A percentile compares a stretch with the other conserved stretches of the same genome.
Evolutionary conservation across 2,888 invertebrate species (phyloP).

Genomic region (Euplexia lucipara): DNA sequence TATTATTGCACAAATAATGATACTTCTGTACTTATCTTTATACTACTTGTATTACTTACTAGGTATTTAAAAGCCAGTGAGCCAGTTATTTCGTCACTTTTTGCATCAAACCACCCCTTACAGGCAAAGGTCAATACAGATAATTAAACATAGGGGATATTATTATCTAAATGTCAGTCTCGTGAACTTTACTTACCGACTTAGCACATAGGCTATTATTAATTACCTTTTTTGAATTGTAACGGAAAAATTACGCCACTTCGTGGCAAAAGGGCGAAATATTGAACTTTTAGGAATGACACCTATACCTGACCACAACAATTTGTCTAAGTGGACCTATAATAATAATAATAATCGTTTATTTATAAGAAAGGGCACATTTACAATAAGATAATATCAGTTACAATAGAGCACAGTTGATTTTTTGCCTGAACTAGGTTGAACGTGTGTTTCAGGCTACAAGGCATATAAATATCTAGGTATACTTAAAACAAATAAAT

Average conservation of each 20-base stretch:
- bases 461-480: too few species aligned
- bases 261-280: background rate
- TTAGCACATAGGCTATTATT: slow-evolving; percentile 19
- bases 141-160: slow-evolving; percentile 46
- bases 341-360: too few species aligned
- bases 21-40: slow-evolving; percentile 15
- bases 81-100: slow-evolving; percentile 56
- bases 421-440: too few species aligned
- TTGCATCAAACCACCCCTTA: slow-evolving; percentile 38
- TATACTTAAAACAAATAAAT: too few species aligned
- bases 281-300: background rate
- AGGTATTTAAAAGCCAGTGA: slow-evolving; percentile 46
- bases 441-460: too few species aligned
- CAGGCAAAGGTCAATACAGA: slow-evolving; percentile 54
- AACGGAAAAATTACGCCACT: slow-evolving; percentile 24
- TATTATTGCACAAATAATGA: background rate
- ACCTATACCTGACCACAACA: background rate
- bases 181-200: slow-evolving; percentile 46
- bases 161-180: slow-evolving; percentile 56
- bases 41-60: background rate
- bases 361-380: too few species aligned
- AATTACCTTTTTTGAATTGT: slow-evolving; percentile 43
- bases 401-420: too few species aligned
- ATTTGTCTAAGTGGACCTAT: too few species aligned
- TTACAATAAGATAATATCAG: too few species aligned